Base-by-base conservation (phyloP, 2,888 invertebrate genomes). In the Tiliacea aurago region DNA sequence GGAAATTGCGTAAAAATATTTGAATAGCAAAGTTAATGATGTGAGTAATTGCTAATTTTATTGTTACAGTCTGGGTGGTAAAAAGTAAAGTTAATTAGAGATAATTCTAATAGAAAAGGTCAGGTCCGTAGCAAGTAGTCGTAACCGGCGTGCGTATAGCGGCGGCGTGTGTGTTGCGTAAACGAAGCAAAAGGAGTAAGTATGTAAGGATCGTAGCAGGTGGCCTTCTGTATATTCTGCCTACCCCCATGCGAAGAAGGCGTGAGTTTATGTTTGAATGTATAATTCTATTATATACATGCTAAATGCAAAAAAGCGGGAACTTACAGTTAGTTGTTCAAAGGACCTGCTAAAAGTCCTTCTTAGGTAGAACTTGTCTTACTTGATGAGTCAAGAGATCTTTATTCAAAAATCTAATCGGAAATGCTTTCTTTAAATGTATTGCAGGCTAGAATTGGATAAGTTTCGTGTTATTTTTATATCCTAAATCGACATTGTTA, bases 21-120 rank as follows among this genome's bases (percentile, higher is more conserved):
- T 58, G 18, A 58, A 53, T n/a, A 59, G 58, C 74, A 47, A 73
- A 41, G 51, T 78, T 47, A 41, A 51, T 20, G n/a, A 47, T 59
- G 51, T 53, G 64, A 58, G 47, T 73, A 72, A 79, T 76, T 73
- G 73, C 58, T 59, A 63, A 56, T 62, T 53, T 56, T 43, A 56
- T 33, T 23, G 6, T 1, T 43, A 9, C 20, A 41, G 28, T 58
- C 47, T 41, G 2, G 11, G 2, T 33, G n/a, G n/a, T n/a, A n/a
- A n/a, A n/a, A n/a, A n/a, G n/a, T n/a, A n/a, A 18, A 56, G n/a
- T 28, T 5, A n/a, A 9, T 28, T 18, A 55, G 13, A 33, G 7
- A 23, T 45, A 33, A n/a, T 28, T 28, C 1, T 41, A 7, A 10
- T 33, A 4, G 7, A 20, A 20, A 49, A 49, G 10, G 11, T n/a